Evolutionary conservation across 2,113 vertebrate species (phyloP).

Genomic region (Recurvirostra avosetta): DNA sequence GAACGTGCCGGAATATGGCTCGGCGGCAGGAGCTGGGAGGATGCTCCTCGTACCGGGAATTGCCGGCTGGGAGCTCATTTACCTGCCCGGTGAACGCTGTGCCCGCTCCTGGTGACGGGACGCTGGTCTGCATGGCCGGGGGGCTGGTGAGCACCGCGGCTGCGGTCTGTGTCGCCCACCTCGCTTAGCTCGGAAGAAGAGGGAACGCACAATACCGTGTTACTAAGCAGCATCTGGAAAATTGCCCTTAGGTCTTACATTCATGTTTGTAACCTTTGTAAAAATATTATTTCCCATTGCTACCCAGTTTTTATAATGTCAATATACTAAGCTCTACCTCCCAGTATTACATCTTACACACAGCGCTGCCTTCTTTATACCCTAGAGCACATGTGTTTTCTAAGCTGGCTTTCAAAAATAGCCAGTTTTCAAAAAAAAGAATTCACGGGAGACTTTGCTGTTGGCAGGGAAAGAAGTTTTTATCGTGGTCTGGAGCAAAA

Average conservation of each 20-base stretch:
- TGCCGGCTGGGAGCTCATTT: not conserved
- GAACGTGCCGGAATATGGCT: not conserved
- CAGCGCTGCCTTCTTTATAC: not conserved
- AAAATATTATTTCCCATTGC: slow-evolving; percentile 59
- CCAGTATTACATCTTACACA: slow-evolving; percentile 6
- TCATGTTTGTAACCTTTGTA: slow-evolving; percentile 59
- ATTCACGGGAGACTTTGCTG: slow-evolving; percentile 20
- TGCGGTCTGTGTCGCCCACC: rapidly evolving
- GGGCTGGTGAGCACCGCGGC: not conserved
- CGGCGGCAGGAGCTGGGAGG: not conserved
- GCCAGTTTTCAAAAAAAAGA: slow-evolving; percentile 11
- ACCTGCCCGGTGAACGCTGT: not conserved
- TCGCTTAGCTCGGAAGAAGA: not conserved
- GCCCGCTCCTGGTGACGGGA: rapidly evolving
- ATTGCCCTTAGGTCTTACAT: slow-evolving; percentile 25
- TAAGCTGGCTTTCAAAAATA: slow-evolving; percentile 42
- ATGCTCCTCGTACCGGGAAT: rapidly evolving
- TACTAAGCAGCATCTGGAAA: not conserved
- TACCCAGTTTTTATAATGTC: slow-evolving; percentile 45
- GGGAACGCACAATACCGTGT: not conserved
- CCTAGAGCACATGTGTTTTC: slow-evolving; percentile 49
- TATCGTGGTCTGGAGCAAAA: slow-evolving; percentile 35
- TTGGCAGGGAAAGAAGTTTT: not conserved
- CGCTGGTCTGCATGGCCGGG: rapidly evolving
- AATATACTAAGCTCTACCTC: slow-evolving; percentile 24